Evolutionary conservation across 2,113 vertebrate genomes (phyloP), one percentile per base, ranked within the genome.

Genomic region (Clarias batrachus): DNA sequence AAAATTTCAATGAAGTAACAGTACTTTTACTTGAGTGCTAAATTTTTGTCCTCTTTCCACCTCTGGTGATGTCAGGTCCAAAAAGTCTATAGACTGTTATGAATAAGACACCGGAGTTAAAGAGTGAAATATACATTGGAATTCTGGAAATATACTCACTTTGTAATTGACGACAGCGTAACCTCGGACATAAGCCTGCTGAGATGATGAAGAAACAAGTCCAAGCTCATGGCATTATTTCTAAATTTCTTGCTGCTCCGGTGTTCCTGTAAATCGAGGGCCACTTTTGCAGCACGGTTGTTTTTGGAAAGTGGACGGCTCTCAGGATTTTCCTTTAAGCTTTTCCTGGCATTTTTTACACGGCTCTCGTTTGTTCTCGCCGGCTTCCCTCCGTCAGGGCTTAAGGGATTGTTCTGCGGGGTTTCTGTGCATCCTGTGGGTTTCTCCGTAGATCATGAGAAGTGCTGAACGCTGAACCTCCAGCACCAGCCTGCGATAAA

Each of bases 361-460:
- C 84, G 76, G n/a, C 25, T 81, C 84, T 88, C 78, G 78, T 88
- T 86, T 70, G 48, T 68, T n/a, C 59, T 88, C 84, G 71, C 62
- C 60, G 21, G 33, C 52, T 85, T 59, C 6, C 59, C 66, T 88
- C 33, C 73, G 60, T 30, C 63, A 41, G 81, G 62, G 84, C 79
- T 82, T 81, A 52, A 78, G 71, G 85, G 56, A 27, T 66, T 57
- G 79, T 52, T 85, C 62, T 9, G 62, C 81, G 66, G 74, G 27
- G 27, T 57, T 82, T 63, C 85, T 30, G 57, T 71, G 56, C n/a
- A 59, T 86, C 80, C 80, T 65, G 66, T 56, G 82, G 76, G 57
- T 83, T 71, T 65, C n/a, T n/a, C 73, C 19, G 84, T 63, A 63
- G 59, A 83, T 52, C 23, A 14, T 8, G 33, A 76, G 37, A 59